Conservation (phyloP, 2,113 vertebrate species). For the Chrysochloris asiatica region DNA sequence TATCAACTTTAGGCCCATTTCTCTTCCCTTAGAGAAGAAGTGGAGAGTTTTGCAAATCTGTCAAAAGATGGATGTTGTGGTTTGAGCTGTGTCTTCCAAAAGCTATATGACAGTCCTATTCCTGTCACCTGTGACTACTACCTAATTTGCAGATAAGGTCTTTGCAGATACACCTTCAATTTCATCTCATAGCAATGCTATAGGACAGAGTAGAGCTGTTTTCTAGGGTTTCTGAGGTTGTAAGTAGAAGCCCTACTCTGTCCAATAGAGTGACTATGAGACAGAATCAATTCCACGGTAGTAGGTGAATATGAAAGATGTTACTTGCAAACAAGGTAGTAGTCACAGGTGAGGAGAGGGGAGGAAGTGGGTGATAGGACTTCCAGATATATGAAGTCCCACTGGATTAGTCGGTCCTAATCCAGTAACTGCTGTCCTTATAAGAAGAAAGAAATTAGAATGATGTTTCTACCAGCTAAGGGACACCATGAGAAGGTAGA, state of each 20-base stretch:
- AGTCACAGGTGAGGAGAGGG: too few species aligned
- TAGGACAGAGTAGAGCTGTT: too few species aligned
- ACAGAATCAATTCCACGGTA: too few species aligned
- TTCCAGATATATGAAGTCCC: background rate
- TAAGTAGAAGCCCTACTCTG: too few species aligned
- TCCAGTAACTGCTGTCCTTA: too few species aligned
- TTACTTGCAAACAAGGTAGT: too few species aligned
- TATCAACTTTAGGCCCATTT: rapidly evolving
- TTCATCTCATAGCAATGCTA: too few species aligned
- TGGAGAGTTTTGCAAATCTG: background rate
- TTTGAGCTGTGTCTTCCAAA: background rate
- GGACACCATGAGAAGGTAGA: background rate
- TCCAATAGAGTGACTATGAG: too few species aligned
- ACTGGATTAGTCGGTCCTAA: background rate
- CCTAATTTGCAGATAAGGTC: background rate
- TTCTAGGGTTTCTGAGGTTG: too few species aligned
- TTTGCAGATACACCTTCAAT: background rate
- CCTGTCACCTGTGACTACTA: background rate
- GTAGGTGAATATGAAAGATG: too few species aligned
- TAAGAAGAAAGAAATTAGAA: background rate
- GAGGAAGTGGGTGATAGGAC: too few species aligned
- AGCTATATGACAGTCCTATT: background rate
- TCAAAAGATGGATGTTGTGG: background rate
- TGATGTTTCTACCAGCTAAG: background rate
- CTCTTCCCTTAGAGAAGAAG: background rate